phyloP scores from a whole-genome alignment of 2,888 invertebrate species.

The Acanthacorydalis orientalis region DNA sequence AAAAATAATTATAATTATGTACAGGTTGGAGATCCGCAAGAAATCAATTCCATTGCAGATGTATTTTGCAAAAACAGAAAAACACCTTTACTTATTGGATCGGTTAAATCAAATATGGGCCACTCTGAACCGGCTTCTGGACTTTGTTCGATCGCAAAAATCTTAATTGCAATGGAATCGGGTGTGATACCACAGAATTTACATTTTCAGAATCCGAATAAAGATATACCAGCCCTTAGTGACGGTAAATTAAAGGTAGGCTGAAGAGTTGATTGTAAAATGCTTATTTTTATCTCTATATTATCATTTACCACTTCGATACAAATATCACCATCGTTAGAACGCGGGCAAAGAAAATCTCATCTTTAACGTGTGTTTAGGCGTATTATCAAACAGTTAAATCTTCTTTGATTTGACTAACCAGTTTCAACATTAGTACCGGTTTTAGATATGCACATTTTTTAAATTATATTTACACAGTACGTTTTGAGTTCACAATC shows the following conservation, averaged over 20 bases:
- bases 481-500: too few species aligned
- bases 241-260: conserved; percentile 73
- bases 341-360: too few species aligned
- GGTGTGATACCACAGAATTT: conserved; percentile 82
- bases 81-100: conserved; percentile 75
- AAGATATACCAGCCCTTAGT: conserved; percentile 74
- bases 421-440: too few species aligned
- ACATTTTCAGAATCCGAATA: conserved; percentile 74
- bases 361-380: too few species aligned
- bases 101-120: conserved; percentile 98
- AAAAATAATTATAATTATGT: background rate
- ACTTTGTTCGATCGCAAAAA: conserved; percentile 78
- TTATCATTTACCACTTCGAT: too few species aligned
- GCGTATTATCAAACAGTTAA: too few species aligned
- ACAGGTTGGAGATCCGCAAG: conserved; percentile 90
- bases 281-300: background rate
- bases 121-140: conserved; percentile 92
- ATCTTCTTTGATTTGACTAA: too few species aligned
- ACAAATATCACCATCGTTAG: too few species aligned
- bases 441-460: too few species aligned
- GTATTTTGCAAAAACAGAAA: conserved; percentile 72
- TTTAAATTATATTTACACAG: too few species aligned
- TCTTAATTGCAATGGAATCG: conserved; percentile 82
- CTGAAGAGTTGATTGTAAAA: too few species aligned
- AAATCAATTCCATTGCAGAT: conserved; percentile 86